phyloP scores from a whole-genome alignment of 1,140 invertebrate genomes.

The Propsilocerus akamusi region DNA sequence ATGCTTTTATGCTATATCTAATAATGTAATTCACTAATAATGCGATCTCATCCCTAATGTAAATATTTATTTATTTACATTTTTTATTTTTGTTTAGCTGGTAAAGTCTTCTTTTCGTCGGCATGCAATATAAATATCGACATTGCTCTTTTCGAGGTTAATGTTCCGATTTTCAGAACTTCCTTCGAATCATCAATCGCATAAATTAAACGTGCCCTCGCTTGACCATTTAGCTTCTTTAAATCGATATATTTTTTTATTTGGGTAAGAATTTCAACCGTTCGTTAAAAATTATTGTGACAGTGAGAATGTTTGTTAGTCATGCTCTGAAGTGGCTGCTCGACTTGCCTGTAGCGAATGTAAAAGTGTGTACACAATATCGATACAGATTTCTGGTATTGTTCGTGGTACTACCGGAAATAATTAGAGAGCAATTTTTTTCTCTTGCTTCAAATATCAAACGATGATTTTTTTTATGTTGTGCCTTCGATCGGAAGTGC shows the following conservation, averaged over 20 bases:
- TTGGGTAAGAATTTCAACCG: no score
- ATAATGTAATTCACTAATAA: neutral
- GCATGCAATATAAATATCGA: no score
- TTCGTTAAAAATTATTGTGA: no score
- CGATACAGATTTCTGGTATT: no score
- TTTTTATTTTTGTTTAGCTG: slow-evolving; percentile 2
- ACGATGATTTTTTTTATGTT: no score
- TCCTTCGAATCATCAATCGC: no score
- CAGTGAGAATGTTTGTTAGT: neutral
- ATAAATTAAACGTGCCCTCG: no score
- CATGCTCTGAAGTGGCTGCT: neutral
- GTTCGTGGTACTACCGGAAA: neutral
- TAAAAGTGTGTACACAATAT: neutral
- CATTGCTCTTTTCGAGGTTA: no score
- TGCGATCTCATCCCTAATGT: neutral
- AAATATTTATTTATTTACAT: slow-evolving; percentile 5
- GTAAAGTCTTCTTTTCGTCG: slow-evolving; percentile 4
- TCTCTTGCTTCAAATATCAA: neutral
- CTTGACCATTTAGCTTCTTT: no score
- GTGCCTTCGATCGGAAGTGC: no score
- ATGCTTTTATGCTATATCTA: neutral
- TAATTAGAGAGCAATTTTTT: neutral
- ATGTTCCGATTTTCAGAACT: no score
- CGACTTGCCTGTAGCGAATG: neutral
- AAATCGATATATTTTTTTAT: no score